Base-by-base conservation (phyloP, 2,888 invertebrate species). In the Tinea pellionella region DNA sequence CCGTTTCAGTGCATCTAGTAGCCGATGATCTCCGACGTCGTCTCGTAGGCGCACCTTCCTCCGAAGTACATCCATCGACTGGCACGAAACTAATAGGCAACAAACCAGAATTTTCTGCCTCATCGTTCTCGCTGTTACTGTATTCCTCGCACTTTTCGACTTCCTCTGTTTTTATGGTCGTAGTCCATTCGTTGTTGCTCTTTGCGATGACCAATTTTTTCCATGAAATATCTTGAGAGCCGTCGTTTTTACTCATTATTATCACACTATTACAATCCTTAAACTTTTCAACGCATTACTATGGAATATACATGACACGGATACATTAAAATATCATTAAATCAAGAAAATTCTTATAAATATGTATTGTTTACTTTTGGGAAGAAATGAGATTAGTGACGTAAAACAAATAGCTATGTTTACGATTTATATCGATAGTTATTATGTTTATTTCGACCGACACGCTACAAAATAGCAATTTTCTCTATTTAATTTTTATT, bases 141-240 rank as follows among this genome's bases (percentile, higher is more conserved):
- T 76, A 18, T 70, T 62, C 12, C 71, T 71, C 63, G 71, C 72
- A 37, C 66, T 64, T 47, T 69, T 63, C 47, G 9, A 11, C 9
- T 32, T 32, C 15, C n/a, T 15, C 32, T 11, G 15, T 13, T 32
- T 78, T 80, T 51, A 78, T 69, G 42, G 70, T 73, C 65, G 80
- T 73, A 65, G 72, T 71, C 84, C 83, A 85, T 71, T 81, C 71
- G 67, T 82, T 77, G 67, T 79, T 79, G 64, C 75, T 68, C 73
- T 80, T 81, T 59, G 78, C 74, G 70, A 82, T 77, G 69, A 81
- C 80, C 73, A 83, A 72, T 79, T 86, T 86, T 70, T 84, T 84
- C 82, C 82, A 84, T 61, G 83, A 78, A 73, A 74, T 71, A 70
- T 82, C 78, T 12, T 76, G 74, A 64, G 74, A 68, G 69, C 68